These are phyloP conservation scores for Burhinus oedicnemus DNA, from an alignment of 2,113 vertebrate species.

Conservation along the genomic window DNA sequence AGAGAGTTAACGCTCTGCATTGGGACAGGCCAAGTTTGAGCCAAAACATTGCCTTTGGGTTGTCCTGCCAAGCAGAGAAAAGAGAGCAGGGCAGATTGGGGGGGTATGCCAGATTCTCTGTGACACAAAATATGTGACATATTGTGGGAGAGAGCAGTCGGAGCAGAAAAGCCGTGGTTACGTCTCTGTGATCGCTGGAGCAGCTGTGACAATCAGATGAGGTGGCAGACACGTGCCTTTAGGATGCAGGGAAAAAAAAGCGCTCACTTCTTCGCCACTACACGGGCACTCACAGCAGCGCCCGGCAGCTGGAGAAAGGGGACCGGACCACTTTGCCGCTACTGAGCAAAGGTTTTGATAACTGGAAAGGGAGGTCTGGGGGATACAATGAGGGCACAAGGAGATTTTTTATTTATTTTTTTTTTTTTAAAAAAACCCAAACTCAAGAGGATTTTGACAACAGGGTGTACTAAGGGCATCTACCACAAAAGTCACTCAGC, in stretches of 20 bases:
- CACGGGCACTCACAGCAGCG: background rate
- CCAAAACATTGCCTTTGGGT: background rate
- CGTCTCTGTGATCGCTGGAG: background rate
- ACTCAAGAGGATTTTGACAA: slow-evolving; percentile 22
- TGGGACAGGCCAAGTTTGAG: background rate
- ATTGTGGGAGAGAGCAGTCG: background rate
- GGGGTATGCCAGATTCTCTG: background rate
- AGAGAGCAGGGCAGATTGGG: background rate
- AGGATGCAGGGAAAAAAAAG: background rate
- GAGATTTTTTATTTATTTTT: background rate
- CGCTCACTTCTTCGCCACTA: background rate
- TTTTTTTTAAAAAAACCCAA: background rate
- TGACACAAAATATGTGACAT: background rate
- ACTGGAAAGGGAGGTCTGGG: background rate
- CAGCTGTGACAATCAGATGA: background rate
- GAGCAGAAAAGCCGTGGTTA: background rate
- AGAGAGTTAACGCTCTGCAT: background rate
- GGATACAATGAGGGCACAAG: background rate
- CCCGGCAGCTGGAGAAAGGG: background rate
- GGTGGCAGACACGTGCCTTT: background rate
- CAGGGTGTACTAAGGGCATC: background rate
- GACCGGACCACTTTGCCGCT: background rate
- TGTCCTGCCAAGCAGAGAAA: background rate
- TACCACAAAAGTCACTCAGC: background rate
- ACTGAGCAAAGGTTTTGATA: background rate